Conservation (phyloP, 2,888 invertebrate genomes). For the Eupelmus urozonus region DNA sequence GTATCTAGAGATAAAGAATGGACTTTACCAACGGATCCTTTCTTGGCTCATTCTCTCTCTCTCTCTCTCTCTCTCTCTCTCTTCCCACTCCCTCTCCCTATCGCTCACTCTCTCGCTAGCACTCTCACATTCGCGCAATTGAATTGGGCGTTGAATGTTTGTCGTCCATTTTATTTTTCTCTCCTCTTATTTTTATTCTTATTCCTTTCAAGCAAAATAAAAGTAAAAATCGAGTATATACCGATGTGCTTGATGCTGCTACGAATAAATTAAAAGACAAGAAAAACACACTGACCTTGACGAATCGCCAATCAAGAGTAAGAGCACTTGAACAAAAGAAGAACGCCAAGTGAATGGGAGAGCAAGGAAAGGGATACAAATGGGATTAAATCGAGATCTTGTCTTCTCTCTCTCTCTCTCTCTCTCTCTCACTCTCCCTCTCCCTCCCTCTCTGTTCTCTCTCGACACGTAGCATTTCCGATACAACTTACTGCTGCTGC, state of each 20-base stretch:
- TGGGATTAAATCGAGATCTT: conserved; percentile 55
- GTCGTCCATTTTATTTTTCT: conserved; percentile 40
- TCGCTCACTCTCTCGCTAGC: not conserved
- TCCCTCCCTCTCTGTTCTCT: not conserved
- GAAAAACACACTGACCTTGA: conserved; percentile 59
- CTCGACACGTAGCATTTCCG: conserved; percentile 19
- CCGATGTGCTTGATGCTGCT: conserved; percentile 24
- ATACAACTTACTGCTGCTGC: not conserved
- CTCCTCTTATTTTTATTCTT: conserved; percentile 3
- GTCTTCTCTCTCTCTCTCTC: conserved; percentile 20
- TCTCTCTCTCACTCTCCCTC: not conserved
- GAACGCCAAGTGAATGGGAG: conserved; percentile 6
- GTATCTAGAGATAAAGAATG: conserved; percentile 60
- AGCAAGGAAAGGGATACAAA: conserved; percentile 54
- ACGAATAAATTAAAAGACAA: conserved; percentile 57
- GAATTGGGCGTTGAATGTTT: conserved; percentile 55
- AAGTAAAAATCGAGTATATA: conserved; percentile 29
- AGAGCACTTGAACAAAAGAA: conserved; percentile 58
- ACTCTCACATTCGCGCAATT: conserved; percentile 40
- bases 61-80: conserved; percentile 25
- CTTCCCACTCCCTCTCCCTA: conserved; percentile 24
- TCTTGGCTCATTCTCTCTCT: conserved; percentile 27
- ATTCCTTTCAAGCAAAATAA: conserved; percentile 25
- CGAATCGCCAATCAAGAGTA: conserved; percentile 56
- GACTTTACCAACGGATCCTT: conserved; percentile 45